phyloP scores from a whole-genome alignment of 2,888 invertebrate genomes.

The Ennomos erosarius region DNA sequence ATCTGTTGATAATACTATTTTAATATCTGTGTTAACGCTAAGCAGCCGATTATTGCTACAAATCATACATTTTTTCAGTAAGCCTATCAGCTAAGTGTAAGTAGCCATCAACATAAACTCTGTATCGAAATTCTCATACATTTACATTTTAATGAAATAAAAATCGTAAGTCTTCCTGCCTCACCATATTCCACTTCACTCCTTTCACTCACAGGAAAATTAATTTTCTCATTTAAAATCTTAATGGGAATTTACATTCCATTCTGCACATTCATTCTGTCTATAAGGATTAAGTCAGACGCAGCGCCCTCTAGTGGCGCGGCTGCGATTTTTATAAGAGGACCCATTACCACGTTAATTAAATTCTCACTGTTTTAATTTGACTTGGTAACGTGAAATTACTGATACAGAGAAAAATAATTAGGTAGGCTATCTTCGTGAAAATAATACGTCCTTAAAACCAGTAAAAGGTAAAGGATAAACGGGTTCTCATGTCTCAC shows the following conservation, averaged over 20 bases:
- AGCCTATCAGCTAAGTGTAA: too few relatives aligned
- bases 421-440: constrained; percentile 23
- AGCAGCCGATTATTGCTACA: too few relatives aligned
- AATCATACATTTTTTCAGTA: too few relatives aligned
- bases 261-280: constrained; percentile 55
- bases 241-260: constrained; percentile 47
- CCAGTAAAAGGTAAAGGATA: too few relatives aligned
- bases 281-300: constrained; percentile 63
- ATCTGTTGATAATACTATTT: too few relatives aligned
- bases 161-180: background rate
- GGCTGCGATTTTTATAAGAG: constrained; percentile 72
- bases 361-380: constrained; percentile 81
- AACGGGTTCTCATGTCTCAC: too few relatives aligned
- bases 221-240: constrained; percentile 44
- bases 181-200: constrained; percentile 14
- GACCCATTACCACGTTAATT: constrained; percentile 80
- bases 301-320: constrained; percentile 56
- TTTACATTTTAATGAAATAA: constrained; percentile 2
- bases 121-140: too few relatives aligned
- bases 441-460: too few relatives aligned
- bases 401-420: constrained; percentile 59
- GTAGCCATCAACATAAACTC: too few relatives aligned
- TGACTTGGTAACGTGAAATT: constrained; percentile 72
- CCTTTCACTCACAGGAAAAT: constrained; percentile 34
- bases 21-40: too few relatives aligned